Base-by-base conservation (phyloP, 2,888 invertebrate genomes). In the Xestoiulus laeticollis region DNA sequence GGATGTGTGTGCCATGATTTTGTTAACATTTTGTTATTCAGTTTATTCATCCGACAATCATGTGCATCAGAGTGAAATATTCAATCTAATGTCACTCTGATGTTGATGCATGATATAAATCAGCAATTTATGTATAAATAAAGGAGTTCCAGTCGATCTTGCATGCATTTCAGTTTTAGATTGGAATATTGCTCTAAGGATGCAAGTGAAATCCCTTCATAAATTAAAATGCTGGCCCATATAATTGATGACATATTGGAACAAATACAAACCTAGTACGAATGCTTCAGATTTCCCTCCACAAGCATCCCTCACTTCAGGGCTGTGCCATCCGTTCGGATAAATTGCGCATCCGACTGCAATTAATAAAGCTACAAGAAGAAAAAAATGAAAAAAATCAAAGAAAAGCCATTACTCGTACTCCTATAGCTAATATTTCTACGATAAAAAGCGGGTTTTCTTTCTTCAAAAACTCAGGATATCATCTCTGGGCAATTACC, bases 261-360 rank as follows among this genome's bases (percentile, higher is more conserved):
- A 10, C 12, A 22, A 33, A 26, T 26, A 85, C 93, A 93, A 90
- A 94, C 94, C 94, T 90, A 94, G 92, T 91, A 93, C 92, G 91
- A 94, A 94, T 89, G 93, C 92, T 89, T 93, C 93, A 86, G 94
- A 94, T 88, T 92, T 91, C 89, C 93, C 93, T 87, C 94, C 94
- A 90, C 94, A 94, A 89, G 94, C 94, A 90, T 94, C 94, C 90
- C 93, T 92, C 83, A 94, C 94, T 92, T 95, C 94, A 89, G 93
- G 92, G 91, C 94, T 94, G 90, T 94, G 94, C 94, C 94, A 95
- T 89, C 94, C 94, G 88, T 94, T 91, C 32, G 94, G 94, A 91
- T 94, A 94, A 90, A 94, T 92, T 86, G 93, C 93, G 88, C 94
- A 93, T 33, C 94, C 94, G 59, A 93, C 92, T 89, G 93, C 92